These are phyloP conservation scores for Camptogramma bilineatum DNA, from an alignment of 2,888 invertebrate species.

Conservation along the genomic window DNA sequence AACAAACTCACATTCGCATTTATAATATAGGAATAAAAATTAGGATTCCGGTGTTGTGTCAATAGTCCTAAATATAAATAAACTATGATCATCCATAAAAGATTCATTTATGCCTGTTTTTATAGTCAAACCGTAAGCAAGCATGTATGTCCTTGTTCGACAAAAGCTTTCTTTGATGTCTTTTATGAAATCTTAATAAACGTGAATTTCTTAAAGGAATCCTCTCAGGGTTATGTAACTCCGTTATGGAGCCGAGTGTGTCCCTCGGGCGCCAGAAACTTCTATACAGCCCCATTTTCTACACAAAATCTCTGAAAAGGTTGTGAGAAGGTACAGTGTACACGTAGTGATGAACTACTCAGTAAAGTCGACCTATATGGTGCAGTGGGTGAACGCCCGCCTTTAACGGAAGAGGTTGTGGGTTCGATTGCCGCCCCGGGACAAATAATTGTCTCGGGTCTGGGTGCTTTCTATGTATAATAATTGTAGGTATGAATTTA, in stretches of 20 bases:
- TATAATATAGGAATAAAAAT: too few species aligned
- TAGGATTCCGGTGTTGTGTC: too few species aligned
- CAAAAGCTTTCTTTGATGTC: not conserved
- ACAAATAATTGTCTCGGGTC: too few species aligned
- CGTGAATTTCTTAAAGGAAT: conserved; percentile 10
- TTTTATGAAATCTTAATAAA: not conserved
- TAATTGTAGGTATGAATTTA: too few species aligned
- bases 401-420: too few species aligned
- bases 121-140: not conserved
- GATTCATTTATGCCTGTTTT: too few species aligned
- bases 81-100: too few species aligned
- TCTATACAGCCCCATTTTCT: conserved; percentile 16
- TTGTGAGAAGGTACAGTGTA: conserved; percentile 11
- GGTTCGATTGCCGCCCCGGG: too few species aligned
- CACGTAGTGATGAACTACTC: not conserved
- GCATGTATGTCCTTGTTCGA: not conserved
- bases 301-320: conserved; percentile 20
- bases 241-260: conserved; percentile 7
- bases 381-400: not conserved
- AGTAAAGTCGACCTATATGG: not conserved
- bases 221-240: conserved; percentile 4
- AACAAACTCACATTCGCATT: too few species aligned
- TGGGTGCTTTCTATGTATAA: too few species aligned
- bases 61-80: too few species aligned
- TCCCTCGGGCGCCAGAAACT: conserved; percentile 6